phyloP scores from a whole-genome alignment of 2,113 vertebrate species.

The Oreochromis niloticus region DNA sequence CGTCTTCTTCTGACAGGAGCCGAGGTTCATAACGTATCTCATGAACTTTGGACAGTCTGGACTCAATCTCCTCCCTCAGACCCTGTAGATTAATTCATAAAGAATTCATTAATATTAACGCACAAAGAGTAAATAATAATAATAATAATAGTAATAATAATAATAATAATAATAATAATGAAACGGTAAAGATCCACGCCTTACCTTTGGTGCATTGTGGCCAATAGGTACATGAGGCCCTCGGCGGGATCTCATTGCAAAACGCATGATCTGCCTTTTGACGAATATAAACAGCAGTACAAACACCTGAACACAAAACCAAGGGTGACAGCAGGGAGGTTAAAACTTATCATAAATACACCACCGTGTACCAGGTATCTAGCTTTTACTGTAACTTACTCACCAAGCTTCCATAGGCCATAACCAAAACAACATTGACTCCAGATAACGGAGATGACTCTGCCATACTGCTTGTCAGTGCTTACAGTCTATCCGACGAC shows the following conservation, averaged over 20 bases:
- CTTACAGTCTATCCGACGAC: neutral
- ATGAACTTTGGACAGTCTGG: conserved; percentile 83
- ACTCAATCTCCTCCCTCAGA: conserved; percentile 88
- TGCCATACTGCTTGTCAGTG: conserved; percentile 41
- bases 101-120: neutral
- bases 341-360: neutral
- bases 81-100: conserved; percentile 65
- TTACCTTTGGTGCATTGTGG: conserved; percentile 94
- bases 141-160: too few relatives aligned
- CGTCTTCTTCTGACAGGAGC: conserved; percentile 81
- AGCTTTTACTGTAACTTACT: conserved; percentile 30
- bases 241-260: conserved; percentile 93
- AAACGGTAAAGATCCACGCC: neutral
- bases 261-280: conserved; percentile 97
- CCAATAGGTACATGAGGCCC: conserved; percentile 92
- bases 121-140: neutral
- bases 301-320: conserved; percentile 80
- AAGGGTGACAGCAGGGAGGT: neutral
- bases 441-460: conserved; percentile 76
- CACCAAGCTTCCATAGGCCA: conserved; percentile 95
- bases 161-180: neutral
- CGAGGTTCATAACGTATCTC: conserved; percentile 88
- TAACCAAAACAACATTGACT: conserved; percentile 91
- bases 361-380: neutral
- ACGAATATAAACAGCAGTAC: conserved; percentile 96